Evolutionary conservation across 2,888 invertebrate species (phyloP).

Genomic region (Selenia dentaria): DNA sequence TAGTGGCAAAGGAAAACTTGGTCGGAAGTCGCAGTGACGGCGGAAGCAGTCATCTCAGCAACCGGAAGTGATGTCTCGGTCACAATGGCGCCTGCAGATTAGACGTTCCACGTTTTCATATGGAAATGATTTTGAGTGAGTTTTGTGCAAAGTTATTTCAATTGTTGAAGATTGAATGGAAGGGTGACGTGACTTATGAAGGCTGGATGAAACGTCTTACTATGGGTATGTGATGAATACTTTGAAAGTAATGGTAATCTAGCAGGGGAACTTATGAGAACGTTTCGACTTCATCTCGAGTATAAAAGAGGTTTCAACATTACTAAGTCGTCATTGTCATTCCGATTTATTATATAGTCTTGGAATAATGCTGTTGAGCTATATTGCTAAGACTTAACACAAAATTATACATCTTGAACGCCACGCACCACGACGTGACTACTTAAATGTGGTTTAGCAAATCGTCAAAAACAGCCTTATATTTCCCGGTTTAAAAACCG

Average conservation of each 20-base stretch:
- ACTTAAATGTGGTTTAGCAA: no score
- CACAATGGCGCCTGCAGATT: constrained; percentile 52
- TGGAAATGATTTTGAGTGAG: constrained; percentile 33
- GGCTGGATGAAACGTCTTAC: constrained; percentile 11
- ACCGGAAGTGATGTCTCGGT: constrained; percentile 56
- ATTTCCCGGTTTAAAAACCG: no score
- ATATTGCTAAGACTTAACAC: background rate
- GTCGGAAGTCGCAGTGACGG: constrained; percentile 46
- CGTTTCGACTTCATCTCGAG: constrained; percentile 20
- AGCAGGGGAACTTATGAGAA: constrained; percentile 1
- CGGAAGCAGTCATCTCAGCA: constrained; percentile 50
- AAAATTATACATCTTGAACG: no score
- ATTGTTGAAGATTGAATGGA: constrained; percentile 21
- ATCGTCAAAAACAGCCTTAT: no score
- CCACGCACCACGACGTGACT: no score
- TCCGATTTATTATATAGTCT: constrained; percentile 1
- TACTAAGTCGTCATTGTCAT: constrained; percentile 1
- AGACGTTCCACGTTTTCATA: constrained; percentile 34
- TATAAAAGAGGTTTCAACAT: constrained; percentile 16
- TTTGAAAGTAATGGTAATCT: constrained; percentile 11
- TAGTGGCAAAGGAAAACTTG: constrained; percentile 35
- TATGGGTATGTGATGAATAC: constrained; percentile 21
- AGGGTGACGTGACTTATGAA: constrained; percentile 20
- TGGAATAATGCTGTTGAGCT: background rate
- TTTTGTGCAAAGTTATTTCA: constrained; percentile 26